Evolutionary conservation across 2,113 vertebrate genomes (phyloP), one percentile per base, ranked within the genome.

Genomic region (Catharus fuscescens): DNA sequence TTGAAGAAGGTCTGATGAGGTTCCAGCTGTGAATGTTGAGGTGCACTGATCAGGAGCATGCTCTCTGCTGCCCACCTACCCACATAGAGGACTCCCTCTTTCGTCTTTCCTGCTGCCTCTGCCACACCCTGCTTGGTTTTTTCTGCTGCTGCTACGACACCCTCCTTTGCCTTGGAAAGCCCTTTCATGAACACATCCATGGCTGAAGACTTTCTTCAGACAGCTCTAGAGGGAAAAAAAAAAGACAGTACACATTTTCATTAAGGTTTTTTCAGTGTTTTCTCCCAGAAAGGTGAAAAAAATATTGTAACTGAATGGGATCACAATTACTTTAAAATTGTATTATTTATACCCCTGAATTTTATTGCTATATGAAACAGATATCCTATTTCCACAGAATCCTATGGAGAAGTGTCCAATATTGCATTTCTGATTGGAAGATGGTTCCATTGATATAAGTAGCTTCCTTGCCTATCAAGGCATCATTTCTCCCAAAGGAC

Each of bases 41-140:
- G 62, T 48, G 54, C 42, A 91, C 4, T 0, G 0, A 72, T 4
- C 21, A 56, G 42, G 28, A 65, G 31, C 1, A 0, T 28, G 21
- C 44, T 74, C 17, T 34, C 57, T 57, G 26, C 76, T 86, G 83
- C 59, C 48, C 81, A 98, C 99, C 73, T 98, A 99, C 99, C 98
- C 90, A 99, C 97, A 90, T 98, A 98, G 77, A 98, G 97, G 76
- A 99, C 98, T 14, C 99, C 99, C 45, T 99, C 98, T 97, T 98
- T 99, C 60, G 99, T 99, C 98, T 98, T 99, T 88, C 97, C 99
- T 16, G 99, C 99, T 1, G 98, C 99, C 94, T 98, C 98, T 64
- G 98, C 98, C 98, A 99, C 98, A 96, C 98, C 98, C 97, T 99
- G 98, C 94, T 98, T 99, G 83, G 98, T 99, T 96, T 98, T 99